Evolutionary conservation across 1,140 invertebrate species (phyloP), one percentile per base, ranked within the genome.

Genomic region (Colletes gigas): DNA sequence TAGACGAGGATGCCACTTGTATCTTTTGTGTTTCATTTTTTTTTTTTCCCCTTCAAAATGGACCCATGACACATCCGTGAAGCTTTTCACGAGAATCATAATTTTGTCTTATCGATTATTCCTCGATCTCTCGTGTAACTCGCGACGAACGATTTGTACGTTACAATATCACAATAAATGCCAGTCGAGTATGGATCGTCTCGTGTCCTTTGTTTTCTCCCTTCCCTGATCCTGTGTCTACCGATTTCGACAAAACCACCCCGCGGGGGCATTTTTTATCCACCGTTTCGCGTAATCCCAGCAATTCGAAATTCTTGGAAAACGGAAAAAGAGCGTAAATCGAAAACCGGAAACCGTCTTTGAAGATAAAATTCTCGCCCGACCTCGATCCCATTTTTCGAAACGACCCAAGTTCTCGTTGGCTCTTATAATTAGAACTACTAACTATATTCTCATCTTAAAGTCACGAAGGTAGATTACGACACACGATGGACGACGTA

Each of bases 141-240:
- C 85, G 90, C 88, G 90, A 91, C 86, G 83, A 91, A 89, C 84
- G 79, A 81, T 91, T 93, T 93, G 90, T 92, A 92, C 91, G 91
- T 92, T 91, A 88, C 88, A 90, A 88, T 93, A 93, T 93, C 92
- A 93, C 92, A 93, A 92, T 91, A 83, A 90, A 89, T 91, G 88
- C 83, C 88, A 82, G 88, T 81, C 88, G 88, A 88, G 89, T 6
- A 66, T 87, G 88, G 86, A 79, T 88, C 89, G 83, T 88, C 85
- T 81, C 80, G 66, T 57, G 10, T 65, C 44, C 0, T 47, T 66
- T 12, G 6, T 55, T 57, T 30, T 14, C 15, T 39, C n/a, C 0
- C 54, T 17, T 7, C 39, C 9, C 7, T 30, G 57, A 3, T 72
- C 14, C 30, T 2, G 30, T 30, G 30, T 1, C 30, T 47, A 8